phyloP scores from a whole-genome alignment of 2,888 invertebrate genomes.

The Melanchra persicariae region DNA sequence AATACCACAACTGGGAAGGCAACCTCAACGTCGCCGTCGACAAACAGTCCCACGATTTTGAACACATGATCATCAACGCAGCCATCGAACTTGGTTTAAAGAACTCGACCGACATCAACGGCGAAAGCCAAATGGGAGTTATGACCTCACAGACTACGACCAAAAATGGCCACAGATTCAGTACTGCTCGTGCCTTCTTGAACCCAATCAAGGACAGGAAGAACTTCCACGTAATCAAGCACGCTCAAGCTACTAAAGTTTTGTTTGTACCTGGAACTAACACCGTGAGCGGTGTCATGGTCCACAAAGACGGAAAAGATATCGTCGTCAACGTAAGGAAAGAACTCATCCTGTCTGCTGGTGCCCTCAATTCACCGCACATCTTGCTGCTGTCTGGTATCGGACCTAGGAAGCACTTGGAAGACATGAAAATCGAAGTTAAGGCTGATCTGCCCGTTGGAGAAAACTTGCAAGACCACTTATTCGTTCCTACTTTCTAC shows the following conservation, averaged over 20 bases:
- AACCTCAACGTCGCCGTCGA: slow-evolving; percentile 91
- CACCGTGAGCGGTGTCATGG: slow-evolving; percentile 91
- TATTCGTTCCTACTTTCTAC: slow-evolving; percentile 93
- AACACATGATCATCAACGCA: slow-evolving; percentile 91
- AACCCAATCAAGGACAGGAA: slow-evolving; percentile 90
- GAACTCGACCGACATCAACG: slow-evolving; percentile 91
- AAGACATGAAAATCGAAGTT: slow-evolving; percentile 90
- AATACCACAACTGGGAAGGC: slow-evolving; percentile 86
- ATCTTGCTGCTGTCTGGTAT: slow-evolving; percentile 95
- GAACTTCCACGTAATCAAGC: slow-evolving; percentile 92
- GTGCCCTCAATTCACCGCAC: slow-evolving; percentile 95
- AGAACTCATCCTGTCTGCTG: slow-evolving; percentile 95
- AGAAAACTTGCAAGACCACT: slow-evolving; percentile 95
- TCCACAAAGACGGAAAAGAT: slow-evolving; percentile 88
- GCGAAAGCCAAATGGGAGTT: slow-evolving; percentile 92
- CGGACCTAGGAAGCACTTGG: slow-evolving; percentile 92
- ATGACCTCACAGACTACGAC: slow-evolving; percentile 92
- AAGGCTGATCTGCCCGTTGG: slow-evolving; percentile 93
- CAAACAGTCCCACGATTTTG: slow-evolving; percentile 88
- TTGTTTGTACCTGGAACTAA: slow-evolving; percentile 88
- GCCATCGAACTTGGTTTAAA: slow-evolving; percentile 92
- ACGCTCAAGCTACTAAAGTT: slow-evolving; percentile 91
- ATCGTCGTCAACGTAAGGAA: slow-evolving; percentile 87
- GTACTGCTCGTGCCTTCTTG: slow-evolving; percentile 94
- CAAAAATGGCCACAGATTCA: slow-evolving; percentile 93